These are phyloP conservation scores for Lamprologus lemairii DNA, from an alignment of 2,113 vertebrate genomes.

Conservation along the genomic window DNA sequence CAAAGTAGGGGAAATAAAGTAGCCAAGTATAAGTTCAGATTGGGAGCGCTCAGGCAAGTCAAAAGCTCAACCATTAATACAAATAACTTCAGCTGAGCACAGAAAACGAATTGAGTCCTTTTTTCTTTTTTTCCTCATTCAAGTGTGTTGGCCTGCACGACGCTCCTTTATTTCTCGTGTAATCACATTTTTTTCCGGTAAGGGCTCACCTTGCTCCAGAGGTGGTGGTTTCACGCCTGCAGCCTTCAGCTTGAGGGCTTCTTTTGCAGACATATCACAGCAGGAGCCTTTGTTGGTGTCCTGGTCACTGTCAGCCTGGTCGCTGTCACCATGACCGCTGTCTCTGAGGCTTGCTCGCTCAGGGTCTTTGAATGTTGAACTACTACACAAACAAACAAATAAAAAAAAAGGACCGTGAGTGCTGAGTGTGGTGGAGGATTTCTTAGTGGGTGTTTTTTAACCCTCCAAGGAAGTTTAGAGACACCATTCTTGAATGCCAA, in stretches of 20 bases:
- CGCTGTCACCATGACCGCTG: slow-evolving; percentile 98
- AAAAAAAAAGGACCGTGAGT: not conserved
- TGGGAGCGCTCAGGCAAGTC: not conserved
- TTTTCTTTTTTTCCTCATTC: not conserved
- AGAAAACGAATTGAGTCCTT: not conserved
- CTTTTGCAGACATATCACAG: slow-evolving; percentile 99
- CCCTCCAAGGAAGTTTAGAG: not conserved
- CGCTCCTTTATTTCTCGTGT: not conserved
- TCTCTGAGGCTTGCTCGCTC: slow-evolving; percentile 98
- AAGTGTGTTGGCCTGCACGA: not conserved
- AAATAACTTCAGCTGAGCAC: not conserved
- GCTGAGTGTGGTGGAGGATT: not conserved
- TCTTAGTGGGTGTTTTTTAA: not conserved
- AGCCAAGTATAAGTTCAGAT: slow-evolving; percentile 10
- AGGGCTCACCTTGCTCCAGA: slow-evolving; percentile 91
- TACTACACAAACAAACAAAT: slow-evolving; percentile 67
- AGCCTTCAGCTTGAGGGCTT: slow-evolving; percentile 97
- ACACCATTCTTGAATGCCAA: not conserved
- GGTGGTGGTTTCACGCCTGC: slow-evolving; percentile 89
- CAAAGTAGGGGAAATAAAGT: slow-evolving; percentile 37
- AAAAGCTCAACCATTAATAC: not conserved
- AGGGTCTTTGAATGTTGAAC: slow-evolving; percentile 97
- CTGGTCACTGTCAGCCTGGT: slow-evolving; percentile 99
- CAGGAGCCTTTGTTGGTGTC: slow-evolving; percentile 99
- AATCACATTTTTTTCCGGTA: slow-evolving; percentile 15